Conservation (phyloP, 2,797 vertebrate species). For the Sus cebifrons region DNA sequence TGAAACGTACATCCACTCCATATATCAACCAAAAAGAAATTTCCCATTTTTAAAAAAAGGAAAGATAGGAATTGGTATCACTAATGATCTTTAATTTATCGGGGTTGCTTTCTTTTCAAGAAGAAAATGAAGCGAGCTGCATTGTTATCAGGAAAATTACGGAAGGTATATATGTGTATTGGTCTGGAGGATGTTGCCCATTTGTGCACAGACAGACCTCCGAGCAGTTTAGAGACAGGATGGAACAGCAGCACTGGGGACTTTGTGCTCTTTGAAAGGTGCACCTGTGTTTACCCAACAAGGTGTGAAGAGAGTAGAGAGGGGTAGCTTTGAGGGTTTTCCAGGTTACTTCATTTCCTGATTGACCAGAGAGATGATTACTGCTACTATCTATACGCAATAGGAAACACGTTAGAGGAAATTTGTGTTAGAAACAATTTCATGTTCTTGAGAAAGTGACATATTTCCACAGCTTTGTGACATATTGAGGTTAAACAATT, state of each 20-base stretch:
- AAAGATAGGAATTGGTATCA: not conserved
- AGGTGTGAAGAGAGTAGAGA: not conserved
- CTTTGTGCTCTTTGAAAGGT: not conserved
- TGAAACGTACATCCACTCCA: not conserved
- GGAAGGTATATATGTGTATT: not conserved
- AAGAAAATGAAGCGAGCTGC: not conserved
- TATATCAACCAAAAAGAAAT: not conserved
- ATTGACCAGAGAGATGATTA: not conserved
- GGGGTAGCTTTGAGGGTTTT: not conserved
- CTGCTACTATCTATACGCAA: not conserved
- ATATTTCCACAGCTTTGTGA: not conserved
- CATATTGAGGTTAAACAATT: not conserved
- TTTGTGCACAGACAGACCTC: not conserved
- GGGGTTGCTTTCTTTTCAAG: not conserved
- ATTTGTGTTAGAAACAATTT: not conserved
- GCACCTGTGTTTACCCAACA: not conserved
- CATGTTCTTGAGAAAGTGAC: conserved; percentile 4
- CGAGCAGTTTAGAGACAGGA: not conserved
- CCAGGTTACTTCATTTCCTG: not conserved
- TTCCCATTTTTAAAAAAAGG: not conserved
- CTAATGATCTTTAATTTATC: not conserved
- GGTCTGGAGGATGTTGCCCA: not conserved
- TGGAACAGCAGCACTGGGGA: fast-evolving
- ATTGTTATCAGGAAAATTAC: not conserved
- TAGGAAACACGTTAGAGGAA: not conserved